Evolutionary conservation across 1,140 invertebrate genomes (phyloP).

Genomic region (Brachionus manjavacas): DNA sequence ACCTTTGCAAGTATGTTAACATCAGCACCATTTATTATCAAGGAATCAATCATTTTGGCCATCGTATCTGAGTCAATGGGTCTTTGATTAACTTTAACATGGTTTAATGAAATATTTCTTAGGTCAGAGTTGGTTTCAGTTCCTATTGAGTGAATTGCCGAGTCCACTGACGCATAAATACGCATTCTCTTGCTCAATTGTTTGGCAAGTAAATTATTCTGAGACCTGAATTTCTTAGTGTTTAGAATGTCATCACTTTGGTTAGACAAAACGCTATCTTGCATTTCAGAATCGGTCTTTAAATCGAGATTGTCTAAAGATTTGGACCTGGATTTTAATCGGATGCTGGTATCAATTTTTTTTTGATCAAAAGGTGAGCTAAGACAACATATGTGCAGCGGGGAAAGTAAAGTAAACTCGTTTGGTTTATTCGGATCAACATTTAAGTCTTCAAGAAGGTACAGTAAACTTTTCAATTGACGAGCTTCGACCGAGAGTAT

Average conservation of each 20-base stretch:
- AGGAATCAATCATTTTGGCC: conserved; percentile 1
- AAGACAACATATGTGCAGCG: conserved; percentile 28
- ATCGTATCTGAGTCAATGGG: background rate
- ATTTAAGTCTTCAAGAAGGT: conserved; percentile 13
- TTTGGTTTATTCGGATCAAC: conserved; percentile 28
- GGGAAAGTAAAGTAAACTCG: background rate
- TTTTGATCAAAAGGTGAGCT: background rate
- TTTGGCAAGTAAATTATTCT: background rate
- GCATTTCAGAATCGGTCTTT: background rate
- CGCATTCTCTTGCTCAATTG: background rate
- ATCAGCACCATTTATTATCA: conserved; percentile 30
- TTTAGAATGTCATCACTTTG: background rate
- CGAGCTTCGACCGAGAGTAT: background rate
- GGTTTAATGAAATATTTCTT: background rate
- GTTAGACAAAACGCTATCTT: background rate
- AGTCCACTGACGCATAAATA: background rate
- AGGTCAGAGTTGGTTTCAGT: background rate
- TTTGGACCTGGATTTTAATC: background rate
- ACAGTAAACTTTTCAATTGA: conserved; percentile 8
- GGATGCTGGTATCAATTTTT: background rate
- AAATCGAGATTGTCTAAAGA: background rate
- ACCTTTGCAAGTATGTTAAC: background rate
- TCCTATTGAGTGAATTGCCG: conserved; percentile 8
- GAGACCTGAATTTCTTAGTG: background rate
- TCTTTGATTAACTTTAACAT: conserved; percentile 4